phyloP scores from a whole-genome alignment of 2,113 vertebrate genomes.

The Odocoileus virginianus region DNA sequence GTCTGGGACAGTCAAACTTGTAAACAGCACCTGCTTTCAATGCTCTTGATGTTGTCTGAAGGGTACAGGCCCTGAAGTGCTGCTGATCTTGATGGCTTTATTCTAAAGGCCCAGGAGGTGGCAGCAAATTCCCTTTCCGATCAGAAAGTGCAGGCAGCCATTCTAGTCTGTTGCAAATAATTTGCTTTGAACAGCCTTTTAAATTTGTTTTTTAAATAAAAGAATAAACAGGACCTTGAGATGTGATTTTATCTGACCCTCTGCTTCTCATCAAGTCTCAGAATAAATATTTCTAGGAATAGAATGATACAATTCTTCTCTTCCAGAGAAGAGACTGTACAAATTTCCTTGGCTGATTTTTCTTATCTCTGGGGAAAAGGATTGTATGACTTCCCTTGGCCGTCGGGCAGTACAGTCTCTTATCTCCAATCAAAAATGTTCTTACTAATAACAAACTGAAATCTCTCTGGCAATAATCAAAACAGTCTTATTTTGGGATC shows the following conservation, averaged over 20 bases:
- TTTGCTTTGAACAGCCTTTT: background rate
- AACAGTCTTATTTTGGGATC: slow-evolving; percentile 12
- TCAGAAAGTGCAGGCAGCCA: background rate
- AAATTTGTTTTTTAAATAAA: background rate
- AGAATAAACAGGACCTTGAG: background rate
- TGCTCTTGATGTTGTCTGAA: fast-evolving
- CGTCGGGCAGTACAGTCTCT: background rate
- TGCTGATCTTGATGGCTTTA: background rate
- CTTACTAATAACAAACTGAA: background rate
- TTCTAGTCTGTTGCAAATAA: background rate
- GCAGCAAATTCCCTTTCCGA: slow-evolving; percentile 68
- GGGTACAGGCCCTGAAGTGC: background rate
- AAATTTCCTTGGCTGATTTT: background rate
- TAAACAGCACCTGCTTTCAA: background rate
- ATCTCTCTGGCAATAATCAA: background rate
- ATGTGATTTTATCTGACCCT: background rate
- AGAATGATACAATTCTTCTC: background rate
- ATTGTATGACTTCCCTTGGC: background rate
- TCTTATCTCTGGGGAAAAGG: background rate
- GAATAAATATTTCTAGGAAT: background rate
- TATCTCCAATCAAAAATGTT: slow-evolving; percentile 2
- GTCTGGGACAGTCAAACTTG: background rate
- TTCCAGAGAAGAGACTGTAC: background rate
- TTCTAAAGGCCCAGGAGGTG: slow-evolving; percentile 69
- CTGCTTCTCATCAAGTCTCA: background rate